phyloP scores from a whole-genome alignment of 2,888 invertebrate genomes.

The Neoascia interrupta region DNA sequence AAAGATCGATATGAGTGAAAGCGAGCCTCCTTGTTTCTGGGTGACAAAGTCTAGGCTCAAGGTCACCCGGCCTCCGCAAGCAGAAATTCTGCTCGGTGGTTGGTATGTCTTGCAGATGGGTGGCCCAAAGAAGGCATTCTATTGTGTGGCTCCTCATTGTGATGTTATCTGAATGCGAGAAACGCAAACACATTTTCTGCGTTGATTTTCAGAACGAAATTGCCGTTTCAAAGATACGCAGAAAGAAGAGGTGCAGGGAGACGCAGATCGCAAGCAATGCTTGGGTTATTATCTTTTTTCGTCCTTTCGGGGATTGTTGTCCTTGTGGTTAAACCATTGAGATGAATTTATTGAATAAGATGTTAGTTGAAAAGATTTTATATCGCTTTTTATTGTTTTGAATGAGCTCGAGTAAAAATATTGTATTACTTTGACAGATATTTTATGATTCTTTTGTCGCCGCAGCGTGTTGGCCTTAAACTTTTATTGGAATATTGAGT shows the following conservation, averaged over 20 bases:
- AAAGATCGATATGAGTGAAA: too few species aligned
- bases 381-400: slow-evolving; percentile 1
- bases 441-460: too few species aligned
- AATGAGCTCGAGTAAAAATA: too few species aligned
- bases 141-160: not conserved
- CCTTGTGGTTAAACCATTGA: slow-evolving; percentile 19
- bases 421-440: not conserved
- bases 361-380: slow-evolving; percentile 10
- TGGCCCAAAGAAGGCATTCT: not conserved
- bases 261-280: too few species aligned
- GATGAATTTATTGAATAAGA: slow-evolving; percentile 27
- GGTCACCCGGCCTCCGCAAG: too few species aligned
- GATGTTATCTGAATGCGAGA: not conserved
- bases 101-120: not conserved
- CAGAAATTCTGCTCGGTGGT: too few species aligned
- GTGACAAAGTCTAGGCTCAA: too few species aligned
- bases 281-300: slow-evolving; percentile 22
- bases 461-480: too few species aligned
- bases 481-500: too few species aligned
- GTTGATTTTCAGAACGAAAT: not conserved
- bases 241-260: too few species aligned
- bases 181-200: slow-evolving; percentile 1
- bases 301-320: slow-evolving; percentile 30
- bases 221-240: too few species aligned
- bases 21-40: too few species aligned